These are phyloP conservation scores for Polyploca ridens DNA, from an alignment of 2,888 invertebrate genomes.

Conservation along the genomic window DNA sequence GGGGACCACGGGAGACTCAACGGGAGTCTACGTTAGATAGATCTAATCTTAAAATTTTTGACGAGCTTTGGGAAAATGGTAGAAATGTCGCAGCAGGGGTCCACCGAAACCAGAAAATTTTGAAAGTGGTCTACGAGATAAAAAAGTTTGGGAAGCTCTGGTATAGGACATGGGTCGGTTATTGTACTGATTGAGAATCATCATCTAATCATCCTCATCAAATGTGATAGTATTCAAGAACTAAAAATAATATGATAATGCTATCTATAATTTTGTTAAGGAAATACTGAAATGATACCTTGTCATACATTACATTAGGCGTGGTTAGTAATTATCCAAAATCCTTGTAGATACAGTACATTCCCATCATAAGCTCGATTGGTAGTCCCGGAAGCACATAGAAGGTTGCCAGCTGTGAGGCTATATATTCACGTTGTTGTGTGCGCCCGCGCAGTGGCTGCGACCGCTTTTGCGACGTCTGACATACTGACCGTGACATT, in stretches of 20 bases:
- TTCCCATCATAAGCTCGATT: constrained; percentile 36
- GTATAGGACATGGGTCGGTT: too few species aligned
- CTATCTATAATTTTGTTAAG: neutral
- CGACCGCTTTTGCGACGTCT: constrained; percentile 42
- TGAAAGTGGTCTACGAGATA: too few species aligned
- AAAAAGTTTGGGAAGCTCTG: too few species aligned
- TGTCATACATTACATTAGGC: neutral
- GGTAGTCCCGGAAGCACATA: constrained; percentile 69
- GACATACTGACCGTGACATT: constrained; percentile 55
- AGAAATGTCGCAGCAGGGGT: too few species aligned
- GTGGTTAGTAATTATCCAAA: neutral
- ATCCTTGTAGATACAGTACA: constrained; percentile 12
- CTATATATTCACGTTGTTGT: constrained; percentile 63
- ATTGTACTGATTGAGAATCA: too few species aligned
- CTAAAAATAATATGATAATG: neutral
- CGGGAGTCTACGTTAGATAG: too few species aligned
- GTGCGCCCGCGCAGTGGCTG: constrained; percentile 69
- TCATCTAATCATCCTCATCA: too few species aligned
- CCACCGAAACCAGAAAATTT: too few species aligned
- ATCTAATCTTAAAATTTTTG: too few species aligned
- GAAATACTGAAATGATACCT: neutral
- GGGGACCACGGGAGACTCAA: too few species aligned
- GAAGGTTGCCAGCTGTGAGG: constrained; percentile 66
- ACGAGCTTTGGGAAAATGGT: too few species aligned
- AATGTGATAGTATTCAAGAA: too few species aligned